A percentile compares a stretch with the other conserved stretches of the same genome.
Evolutionary conservation across 2,888 invertebrate genomes (phyloP).

Genomic region (Dasypolia templi): DNA sequence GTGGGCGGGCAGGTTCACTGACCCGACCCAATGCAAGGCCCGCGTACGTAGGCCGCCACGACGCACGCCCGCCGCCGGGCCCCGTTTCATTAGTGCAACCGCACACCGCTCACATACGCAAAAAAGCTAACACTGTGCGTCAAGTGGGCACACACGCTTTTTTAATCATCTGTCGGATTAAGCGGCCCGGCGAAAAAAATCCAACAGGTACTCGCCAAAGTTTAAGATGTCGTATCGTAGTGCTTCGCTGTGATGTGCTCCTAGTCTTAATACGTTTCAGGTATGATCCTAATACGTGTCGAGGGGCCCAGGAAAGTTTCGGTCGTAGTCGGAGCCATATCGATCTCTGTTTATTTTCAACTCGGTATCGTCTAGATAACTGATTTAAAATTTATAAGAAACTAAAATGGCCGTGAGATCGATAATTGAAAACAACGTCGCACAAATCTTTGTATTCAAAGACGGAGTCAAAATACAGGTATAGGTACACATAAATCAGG

Average conservation of each 20-base stretch:
- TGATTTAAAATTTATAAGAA: slow-evolving; percentile 83
- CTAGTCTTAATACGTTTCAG: slow-evolving; percentile 38
- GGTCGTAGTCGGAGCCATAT: slow-evolving; percentile 75
- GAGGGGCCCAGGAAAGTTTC: slow-evolving; percentile 67
- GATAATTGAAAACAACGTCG: slow-evolving; percentile 65
- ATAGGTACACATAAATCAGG: slow-evolving; percentile 31
- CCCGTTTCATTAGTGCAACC: slow-evolving; percentile 87
- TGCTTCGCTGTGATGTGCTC: slow-evolving; percentile 31
- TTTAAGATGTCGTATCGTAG: slow-evolving; percentile 61
- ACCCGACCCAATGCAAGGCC: slow-evolving; percentile 90
- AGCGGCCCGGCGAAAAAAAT: slow-evolving; percentile 60
- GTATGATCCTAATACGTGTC: slow-evolving; percentile 47
- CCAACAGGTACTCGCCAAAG: slow-evolving; percentile 65
- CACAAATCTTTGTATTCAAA: slow-evolving; percentile 31
- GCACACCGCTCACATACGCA: slow-evolving; percentile 80
- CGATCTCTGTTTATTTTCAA: slow-evolving; percentile 85
- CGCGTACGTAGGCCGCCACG: slow-evolving; percentile 87
- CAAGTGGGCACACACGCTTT: slow-evolving; percentile 87
- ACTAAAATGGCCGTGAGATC: slow-evolving; percentile 73
- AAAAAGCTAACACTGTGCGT: slow-evolving; percentile 87
- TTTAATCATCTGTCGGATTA: slow-evolving; percentile 76
- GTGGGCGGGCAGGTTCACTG: slow-evolving; percentile 89
- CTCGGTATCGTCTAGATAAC: slow-evolving; percentile 77
- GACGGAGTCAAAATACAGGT: slow-evolving; percentile 12
- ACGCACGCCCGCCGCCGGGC: slow-evolving; percentile 83